Evolutionary conservation across 2,113 vertebrate species (phyloP).

Genomic region (Larimichthys crocea): DNA sequence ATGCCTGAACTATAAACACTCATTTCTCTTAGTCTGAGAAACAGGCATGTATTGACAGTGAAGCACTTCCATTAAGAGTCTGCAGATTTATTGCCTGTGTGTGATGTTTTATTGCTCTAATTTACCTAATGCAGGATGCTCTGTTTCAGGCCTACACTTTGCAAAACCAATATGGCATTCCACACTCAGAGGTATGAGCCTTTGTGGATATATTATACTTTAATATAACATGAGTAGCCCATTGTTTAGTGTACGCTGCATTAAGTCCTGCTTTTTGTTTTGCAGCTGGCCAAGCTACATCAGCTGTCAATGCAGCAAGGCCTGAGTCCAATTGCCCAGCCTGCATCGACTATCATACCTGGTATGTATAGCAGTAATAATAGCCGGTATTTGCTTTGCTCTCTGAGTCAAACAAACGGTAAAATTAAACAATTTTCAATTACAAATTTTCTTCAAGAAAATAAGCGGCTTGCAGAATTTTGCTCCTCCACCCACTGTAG

Average conservation of each 20-base stretch:
- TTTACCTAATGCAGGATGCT: slow-evolving; percentile 71
- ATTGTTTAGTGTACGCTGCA: slow-evolving; percentile 4
- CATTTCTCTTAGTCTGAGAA: slow-evolving; percentile 25
- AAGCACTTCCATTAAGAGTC: slow-evolving; percentile 69
- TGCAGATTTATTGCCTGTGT: slow-evolving; percentile 58
- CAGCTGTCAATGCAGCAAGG: slow-evolving; percentile 93
- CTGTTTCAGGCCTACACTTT: slow-evolving; percentile 91
- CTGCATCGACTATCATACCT: slow-evolving; percentile 84
- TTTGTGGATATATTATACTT: slow-evolving; percentile 18
- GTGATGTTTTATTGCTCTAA: slow-evolving; percentile 61
- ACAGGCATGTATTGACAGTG: slow-evolving; percentile 27
- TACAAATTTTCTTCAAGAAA: background rate
- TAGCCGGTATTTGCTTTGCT: background rate
- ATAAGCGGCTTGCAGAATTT: background rate
- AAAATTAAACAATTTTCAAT: background rate
- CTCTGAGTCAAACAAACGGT: background rate
- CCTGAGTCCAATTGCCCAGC: slow-evolving; percentile 86
- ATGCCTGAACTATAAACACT: slow-evolving; percentile 12
- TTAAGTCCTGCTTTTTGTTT: slow-evolving; percentile 50
- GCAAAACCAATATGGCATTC: slow-evolving; percentile 95
- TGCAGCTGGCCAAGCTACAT: slow-evolving; percentile 93
- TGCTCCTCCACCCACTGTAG: background rate
- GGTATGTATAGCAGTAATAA: slow-evolving; percentile 81
- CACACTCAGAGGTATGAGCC: slow-evolving; percentile 91
- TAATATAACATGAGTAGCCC: slow-evolving; percentile 17